Percentiles rank a stretch among this genome's conserved stretches.
Conservation (phyloP, 2,888 invertebrate species). For the Pammene aurita region DNA sequence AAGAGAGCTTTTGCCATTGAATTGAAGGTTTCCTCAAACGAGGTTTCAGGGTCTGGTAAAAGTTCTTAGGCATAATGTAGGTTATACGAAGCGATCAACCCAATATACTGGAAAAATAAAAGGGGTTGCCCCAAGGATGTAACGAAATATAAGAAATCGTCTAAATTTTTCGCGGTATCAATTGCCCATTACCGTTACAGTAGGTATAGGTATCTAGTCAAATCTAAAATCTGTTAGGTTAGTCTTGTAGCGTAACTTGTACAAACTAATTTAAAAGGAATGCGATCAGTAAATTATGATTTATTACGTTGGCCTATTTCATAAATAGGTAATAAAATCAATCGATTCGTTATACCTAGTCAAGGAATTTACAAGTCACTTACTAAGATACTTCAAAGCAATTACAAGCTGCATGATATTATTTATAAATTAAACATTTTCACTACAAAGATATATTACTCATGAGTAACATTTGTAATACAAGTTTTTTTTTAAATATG, state of each 20-base stretch:
- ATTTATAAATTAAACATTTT: conserved; percentile 28
- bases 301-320: conserved; percentile 15
- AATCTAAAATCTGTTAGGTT: neutral
- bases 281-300: conserved; percentile 1
- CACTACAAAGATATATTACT: conserved; percentile 34
- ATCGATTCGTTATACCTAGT: conserved; percentile 20
- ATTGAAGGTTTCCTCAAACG: too few relatives aligned
- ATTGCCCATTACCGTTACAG: too few relatives aligned
- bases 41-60: too few relatives aligned
- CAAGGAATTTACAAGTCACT: conserved; percentile 30
- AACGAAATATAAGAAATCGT: too few relatives aligned
- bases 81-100: too few relatives aligned
- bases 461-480: conserved; percentile 23
- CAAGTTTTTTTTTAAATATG: conserved; percentile 24
- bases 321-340: conserved; percentile 18
- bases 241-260: neutral
- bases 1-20: too few relatives aligned
- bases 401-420: conserved; percentile 13
- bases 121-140: too few relatives aligned
- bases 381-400: conserved; percentile 22
- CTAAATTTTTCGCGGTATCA: too few relatives aligned
- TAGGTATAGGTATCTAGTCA: too few relatives aligned
- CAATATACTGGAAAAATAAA: too few relatives aligned
- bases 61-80: too few relatives aligned
- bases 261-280: neutral